These are phyloP conservation scores for Alca torda DNA, from an alignment of 2,797 vertebrate species.

Conservation along the genomic window DNA sequence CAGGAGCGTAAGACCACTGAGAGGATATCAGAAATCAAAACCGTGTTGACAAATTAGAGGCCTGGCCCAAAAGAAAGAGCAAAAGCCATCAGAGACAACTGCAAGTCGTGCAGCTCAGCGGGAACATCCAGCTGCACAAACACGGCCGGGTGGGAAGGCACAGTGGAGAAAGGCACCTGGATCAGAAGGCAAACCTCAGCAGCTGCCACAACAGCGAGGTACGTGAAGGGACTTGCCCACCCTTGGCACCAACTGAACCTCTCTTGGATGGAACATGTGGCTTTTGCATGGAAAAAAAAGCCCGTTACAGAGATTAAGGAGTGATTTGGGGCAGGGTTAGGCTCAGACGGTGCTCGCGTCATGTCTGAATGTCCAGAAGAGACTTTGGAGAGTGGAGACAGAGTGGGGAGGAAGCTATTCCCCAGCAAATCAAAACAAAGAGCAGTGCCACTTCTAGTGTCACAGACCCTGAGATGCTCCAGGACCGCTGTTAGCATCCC, in stretches of 20 bases:
- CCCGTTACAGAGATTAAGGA: accelerated
- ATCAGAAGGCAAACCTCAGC: background rate
- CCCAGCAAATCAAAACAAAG: background rate
- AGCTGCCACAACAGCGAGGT: background rate
- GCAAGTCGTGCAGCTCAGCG: background rate
- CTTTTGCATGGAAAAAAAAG: background rate
- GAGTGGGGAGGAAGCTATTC: background rate
- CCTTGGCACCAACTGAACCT: accelerated
- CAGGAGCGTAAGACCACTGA: accelerated
- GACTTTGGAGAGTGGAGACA: background rate
- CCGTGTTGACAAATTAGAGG: background rate
- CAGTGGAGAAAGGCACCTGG: background rate
- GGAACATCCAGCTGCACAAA: background rate
- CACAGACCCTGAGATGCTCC: background rate
- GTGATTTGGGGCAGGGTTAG: background rate
- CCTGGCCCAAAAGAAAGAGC: background rate
- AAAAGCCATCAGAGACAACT: background rate
- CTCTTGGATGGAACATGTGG: background rate
- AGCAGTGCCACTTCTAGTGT: accelerated
- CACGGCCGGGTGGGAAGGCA: background rate
- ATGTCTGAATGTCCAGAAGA: background rate
- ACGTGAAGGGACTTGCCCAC: accelerated
- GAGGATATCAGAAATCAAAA: background rate
- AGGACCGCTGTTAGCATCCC: background rate
- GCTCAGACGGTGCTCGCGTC: background rate